A percentile compares a stretch with the other conserved stretches of the same genome.
Conservation (phyloP, 2,797 vertebrate genomes). For the Onychomys leucogaster region DNA sequence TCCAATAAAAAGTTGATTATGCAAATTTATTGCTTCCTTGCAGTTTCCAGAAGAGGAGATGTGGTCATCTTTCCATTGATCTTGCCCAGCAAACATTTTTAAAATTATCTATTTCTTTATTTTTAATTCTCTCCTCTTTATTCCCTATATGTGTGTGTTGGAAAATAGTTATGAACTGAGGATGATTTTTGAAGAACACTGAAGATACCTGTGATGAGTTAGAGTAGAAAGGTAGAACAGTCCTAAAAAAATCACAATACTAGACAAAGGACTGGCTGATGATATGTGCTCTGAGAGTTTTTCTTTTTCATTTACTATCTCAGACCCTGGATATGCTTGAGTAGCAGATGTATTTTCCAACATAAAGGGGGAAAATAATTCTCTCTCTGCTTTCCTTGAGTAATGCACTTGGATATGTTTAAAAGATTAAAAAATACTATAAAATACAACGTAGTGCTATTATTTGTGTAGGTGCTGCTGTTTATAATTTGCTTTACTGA, state of each 20-base stretch:
- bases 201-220: not conserved
- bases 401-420: not conserved
- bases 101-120: not conserved
- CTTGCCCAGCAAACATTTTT: not conserved
- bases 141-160: not conserved
- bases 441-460: not conserved
- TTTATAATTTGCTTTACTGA: not conserved
- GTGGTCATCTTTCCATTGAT: not conserved
- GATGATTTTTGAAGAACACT: not conserved
- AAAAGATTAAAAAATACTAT: not conserved
- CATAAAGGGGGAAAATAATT: not conserved
- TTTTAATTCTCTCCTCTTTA: not conserved
- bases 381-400: not conserved
- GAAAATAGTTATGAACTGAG: not conserved
- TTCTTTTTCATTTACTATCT: not conserved
- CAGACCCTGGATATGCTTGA: not conserved
- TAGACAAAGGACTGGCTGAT: not conserved
- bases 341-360: not conserved
- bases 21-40: not conserved
- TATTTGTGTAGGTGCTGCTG: not conserved
- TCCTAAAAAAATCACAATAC: not conserved
- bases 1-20: not conserved
- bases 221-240: not conserved
- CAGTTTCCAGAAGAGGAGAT: not conserved
- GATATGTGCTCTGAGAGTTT: not conserved